phyloP scores from a whole-genome alignment of 2,888 invertebrate genomes.

The Pteria penguin region DNA sequence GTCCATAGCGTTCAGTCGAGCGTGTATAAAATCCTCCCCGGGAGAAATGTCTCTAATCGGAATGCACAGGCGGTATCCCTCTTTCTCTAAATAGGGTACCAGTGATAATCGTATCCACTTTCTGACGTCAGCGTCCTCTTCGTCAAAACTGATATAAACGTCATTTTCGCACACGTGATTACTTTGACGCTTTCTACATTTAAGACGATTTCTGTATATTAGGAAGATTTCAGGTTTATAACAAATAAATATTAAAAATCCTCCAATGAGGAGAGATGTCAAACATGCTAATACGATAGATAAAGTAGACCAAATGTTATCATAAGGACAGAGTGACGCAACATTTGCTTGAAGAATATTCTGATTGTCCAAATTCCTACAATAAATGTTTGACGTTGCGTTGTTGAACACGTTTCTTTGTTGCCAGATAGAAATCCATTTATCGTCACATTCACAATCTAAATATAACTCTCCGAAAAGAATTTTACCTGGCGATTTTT shows the following conservation, averaged over 20 bases:
- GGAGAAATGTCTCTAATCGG: neutral
- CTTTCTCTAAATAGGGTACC: neutral
- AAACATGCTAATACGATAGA: neutral
- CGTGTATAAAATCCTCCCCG: neutral
- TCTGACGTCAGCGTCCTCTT: neutral
- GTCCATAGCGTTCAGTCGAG: neutral
- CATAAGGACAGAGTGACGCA: no score
- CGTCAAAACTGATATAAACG: neutral
- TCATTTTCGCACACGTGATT: neutral
- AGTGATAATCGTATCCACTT: neutral
- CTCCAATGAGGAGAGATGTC: neutral
- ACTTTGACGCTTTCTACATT: neutral
- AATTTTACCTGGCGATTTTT: neutral
- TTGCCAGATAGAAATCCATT: neutral
- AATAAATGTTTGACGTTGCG: neutral
- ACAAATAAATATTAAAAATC: neutral
- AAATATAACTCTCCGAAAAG: neutral
- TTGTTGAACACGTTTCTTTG: neutral
- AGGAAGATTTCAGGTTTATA: neutral
- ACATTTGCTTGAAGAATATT: no score
- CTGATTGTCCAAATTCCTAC: neutral
- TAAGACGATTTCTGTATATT: neutral
- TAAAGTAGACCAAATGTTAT: neutral
- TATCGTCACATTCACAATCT: neutral
- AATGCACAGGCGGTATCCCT: neutral